These are phyloP conservation scores for Labrus mixtus DNA, from an alignment of 2,113 vertebrate genomes.

Conservation along the genomic window DNA sequence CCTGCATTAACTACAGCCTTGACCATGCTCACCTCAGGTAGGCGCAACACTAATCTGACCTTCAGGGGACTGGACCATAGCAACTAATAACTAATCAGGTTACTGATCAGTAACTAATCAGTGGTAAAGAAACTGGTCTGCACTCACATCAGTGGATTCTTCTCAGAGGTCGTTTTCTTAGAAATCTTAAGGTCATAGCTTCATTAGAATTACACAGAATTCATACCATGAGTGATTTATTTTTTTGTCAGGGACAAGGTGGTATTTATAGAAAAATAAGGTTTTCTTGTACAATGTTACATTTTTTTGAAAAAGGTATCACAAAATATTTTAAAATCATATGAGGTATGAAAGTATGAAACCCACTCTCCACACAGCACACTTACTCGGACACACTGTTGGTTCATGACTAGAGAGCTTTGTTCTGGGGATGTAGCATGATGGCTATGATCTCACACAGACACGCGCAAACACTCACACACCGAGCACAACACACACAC, in stretches of 20 bases:
- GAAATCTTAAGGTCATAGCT: conserved; percentile 25
- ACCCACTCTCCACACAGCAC: conserved; percentile 52
- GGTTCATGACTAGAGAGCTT: conserved; percentile 13
- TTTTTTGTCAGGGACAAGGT: conserved; percentile 6
- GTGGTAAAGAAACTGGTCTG: conserved; percentile 45
- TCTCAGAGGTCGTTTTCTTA: conserved; percentile 44
- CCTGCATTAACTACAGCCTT: conserved; percentile 6
- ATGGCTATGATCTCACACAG: conserved; percentile 13
- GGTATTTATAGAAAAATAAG: conserved; percentile 73
- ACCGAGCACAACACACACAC: not conserved
- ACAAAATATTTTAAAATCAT: conserved; percentile 72
- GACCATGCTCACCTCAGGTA: conserved; percentile 2
- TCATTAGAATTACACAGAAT: conserved; percentile 50
- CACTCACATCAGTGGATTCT: conserved; percentile 21
- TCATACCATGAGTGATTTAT: conserved; percentile 38
- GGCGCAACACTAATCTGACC: conserved; percentile 25
- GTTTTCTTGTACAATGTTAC: conserved; percentile 51
- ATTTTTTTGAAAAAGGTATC: conserved; percentile 68
- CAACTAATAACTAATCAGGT: too few relatives aligned
- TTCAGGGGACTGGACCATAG: not conserved
- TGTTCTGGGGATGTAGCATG: conserved; percentile 36
- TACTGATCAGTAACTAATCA: too few relatives aligned
- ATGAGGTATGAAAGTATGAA: conserved; percentile 81
- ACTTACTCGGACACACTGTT: conserved; percentile 33
- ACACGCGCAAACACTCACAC: not conserved